Evolutionary conservation across 2,797 vertebrate genomes (phyloP).

Genomic region (Acanthurus tractus): DNA sequence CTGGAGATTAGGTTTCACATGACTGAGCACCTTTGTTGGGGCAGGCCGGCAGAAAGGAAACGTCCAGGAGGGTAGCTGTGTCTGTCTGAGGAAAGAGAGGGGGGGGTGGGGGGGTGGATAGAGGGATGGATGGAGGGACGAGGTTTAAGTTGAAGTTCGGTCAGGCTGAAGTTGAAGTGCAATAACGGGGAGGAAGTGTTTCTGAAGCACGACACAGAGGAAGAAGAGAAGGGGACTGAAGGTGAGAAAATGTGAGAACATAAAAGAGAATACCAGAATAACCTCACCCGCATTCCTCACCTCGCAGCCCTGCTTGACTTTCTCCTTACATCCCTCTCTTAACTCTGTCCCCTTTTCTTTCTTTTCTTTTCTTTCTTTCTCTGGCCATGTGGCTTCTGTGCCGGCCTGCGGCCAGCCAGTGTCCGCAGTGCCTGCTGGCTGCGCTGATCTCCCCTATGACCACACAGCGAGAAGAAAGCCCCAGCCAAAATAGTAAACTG

Average conservation of each 20-base stretch:
- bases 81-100: constrained; percentile 80
- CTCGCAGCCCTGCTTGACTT: constrained; percentile 27
- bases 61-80: constrained; percentile 86
- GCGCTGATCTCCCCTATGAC: constrained; percentile 71
- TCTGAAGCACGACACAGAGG: constrained; percentile 12
- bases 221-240: constrained; percentile 15
- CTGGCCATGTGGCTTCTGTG: constrained; percentile 72
- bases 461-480: constrained; percentile 85
- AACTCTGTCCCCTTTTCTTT: constrained; percentile 8
- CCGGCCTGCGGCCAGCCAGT: constrained; percentile 68
- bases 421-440: constrained; percentile 70
- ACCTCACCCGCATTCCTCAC: constrained; percentile 62
- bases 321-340: constrained; percentile 39
- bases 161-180: constrained; percentile 70
- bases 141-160: constrained; percentile 58
- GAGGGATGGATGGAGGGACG: constrained; percentile 59
- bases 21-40: constrained; percentile 90
- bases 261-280: constrained; percentile 58
- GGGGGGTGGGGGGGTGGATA: constrained; percentile 30
- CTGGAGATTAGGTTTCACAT: constrained; percentile 89
- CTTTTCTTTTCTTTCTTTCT: constrained; percentile 18
- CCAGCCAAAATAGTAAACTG: constrained; percentile 79
- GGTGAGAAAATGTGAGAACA: constrained; percentile 48
- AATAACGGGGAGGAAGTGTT: constrained; percentile 40
- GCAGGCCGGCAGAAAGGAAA: constrained; percentile 85